Conservation (phyloP, 2,797 vertebrate species). For the Molossus alvarezi region DNA sequence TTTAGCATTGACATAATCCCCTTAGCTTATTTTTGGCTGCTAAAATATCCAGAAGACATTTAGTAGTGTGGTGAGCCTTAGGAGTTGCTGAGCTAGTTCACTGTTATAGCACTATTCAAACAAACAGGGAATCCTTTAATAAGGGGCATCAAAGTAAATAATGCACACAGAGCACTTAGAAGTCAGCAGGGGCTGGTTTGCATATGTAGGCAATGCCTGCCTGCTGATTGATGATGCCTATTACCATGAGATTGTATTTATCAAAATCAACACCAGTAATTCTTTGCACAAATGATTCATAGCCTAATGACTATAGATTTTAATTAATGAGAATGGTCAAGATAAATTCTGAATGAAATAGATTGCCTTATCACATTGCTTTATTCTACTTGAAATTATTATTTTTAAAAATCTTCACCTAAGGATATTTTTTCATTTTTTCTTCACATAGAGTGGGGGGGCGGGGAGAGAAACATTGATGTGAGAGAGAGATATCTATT, state of each 20-base stretch:
- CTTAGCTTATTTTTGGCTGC: conserved; percentile 85
- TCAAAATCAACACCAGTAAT: conserved; percentile 85
- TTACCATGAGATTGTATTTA: conserved; percentile 83
- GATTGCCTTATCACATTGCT: conserved; percentile 79
- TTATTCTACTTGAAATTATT: conserved; percentile 75
- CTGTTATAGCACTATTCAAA: conserved; percentile 70
- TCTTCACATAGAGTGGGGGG: too few species aligned
- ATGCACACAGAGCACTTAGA: conserved; percentile 73
- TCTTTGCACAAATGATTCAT: conserved; percentile 77
- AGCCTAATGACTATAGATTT: conserved; percentile 76
- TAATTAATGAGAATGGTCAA: conserved; percentile 76
- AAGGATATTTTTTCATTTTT: too few species aligned
- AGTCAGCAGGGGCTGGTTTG: conserved; percentile 76
- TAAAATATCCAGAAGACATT: conserved; percentile 78
- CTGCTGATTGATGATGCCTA: conserved; percentile 83
- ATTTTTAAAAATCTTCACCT: neutral
- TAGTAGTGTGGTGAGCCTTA: conserved; percentile 49
- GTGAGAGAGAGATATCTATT: too few species aligned
- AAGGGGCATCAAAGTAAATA: conserved; percentile 81
- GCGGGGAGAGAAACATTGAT: too few species aligned
- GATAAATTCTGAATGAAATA: conserved; percentile 77
- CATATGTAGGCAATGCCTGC: conserved; percentile 71
- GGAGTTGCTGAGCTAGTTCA: conserved; percentile 79
- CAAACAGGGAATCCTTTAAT: conserved; percentile 78
- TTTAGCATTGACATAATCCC: conserved; percentile 82